Conservation (phyloP, 1,140 invertebrate species). For the Agrilus planipennis region DNA sequence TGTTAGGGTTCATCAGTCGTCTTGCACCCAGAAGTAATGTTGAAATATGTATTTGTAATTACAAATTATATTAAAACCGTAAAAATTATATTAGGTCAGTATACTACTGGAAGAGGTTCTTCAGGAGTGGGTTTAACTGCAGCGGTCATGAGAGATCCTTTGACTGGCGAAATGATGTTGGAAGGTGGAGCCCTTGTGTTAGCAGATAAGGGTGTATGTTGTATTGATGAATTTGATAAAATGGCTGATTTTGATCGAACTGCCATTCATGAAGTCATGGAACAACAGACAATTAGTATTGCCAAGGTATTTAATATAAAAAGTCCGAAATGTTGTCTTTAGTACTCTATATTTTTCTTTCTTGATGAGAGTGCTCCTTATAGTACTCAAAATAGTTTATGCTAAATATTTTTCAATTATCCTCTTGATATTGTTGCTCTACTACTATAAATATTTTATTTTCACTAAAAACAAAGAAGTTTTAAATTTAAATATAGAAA, state of each 20-base stretch:
- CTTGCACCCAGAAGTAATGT: slow-evolving; percentile 68
- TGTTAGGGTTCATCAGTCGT: slow-evolving; percentile 90
- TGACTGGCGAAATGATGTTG: slow-evolving; percentile 94
- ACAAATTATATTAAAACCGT: neutral
- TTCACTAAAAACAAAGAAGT: neutral
- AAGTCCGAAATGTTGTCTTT: neutral
- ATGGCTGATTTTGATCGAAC: slow-evolving; percentile 95
- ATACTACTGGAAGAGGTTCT: slow-evolving; percentile 81
- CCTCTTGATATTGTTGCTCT: neutral
- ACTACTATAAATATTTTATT: neutral
- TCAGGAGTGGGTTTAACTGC: slow-evolving; percentile 97
- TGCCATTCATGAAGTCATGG: slow-evolving; percentile 99
- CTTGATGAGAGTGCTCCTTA: neutral
- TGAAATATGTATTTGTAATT: neutral
- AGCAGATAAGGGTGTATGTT: slow-evolving; percentile 95
- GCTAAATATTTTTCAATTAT: neutral
- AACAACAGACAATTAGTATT: slow-evolving; percentile 99
- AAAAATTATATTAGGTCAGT: slow-evolving; percentile 17
- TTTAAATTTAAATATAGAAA: neutral
- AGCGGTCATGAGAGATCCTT: slow-evolving; percentile 93
- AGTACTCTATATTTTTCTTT: slow-evolving; percentile 1
- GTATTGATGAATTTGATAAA: slow-evolving; percentile 99
- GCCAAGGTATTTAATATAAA: slow-evolving; percentile 61
- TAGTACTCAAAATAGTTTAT: neutral
- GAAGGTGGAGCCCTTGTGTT: slow-evolving; percentile 97